Evolutionary conservation across 2,888 invertebrate genomes (phyloP).

Genomic region (Brachyptera putata): DNA sequence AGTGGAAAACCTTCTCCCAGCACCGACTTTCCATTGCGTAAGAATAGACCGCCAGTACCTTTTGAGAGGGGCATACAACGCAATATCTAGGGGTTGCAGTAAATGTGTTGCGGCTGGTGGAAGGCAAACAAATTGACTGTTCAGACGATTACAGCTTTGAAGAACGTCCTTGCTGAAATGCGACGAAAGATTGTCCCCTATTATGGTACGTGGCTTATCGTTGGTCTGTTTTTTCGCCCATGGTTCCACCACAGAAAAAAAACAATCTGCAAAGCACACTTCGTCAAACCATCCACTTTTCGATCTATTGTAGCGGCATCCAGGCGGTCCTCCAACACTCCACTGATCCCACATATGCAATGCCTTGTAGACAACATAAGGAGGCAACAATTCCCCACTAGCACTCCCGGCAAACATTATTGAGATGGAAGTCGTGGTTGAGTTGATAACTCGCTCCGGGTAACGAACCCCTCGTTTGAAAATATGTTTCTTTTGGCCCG

Average conservation of each 20-base stretch:
- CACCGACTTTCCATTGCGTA: constrained; percentile 33
- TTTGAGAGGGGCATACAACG: constrained; percentile 38
- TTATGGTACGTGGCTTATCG: constrained; percentile 35
- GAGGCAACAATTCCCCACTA: constrained; percentile 39
- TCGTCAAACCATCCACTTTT: constrained; percentile 39
- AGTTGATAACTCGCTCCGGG: constrained; percentile 39
- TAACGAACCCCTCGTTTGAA: constrained; percentile 39
- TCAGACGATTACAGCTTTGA: constrained; percentile 38
- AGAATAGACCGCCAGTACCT: constrained; percentile 35
- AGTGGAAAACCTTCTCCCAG: constrained; percentile 31
- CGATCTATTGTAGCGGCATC: constrained; percentile 36
- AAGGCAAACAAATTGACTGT: constrained; percentile 41
- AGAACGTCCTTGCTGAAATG: constrained; percentile 36
- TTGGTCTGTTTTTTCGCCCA: neutral
- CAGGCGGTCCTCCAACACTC: constrained; percentile 38
- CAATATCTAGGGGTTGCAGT: constrained; percentile 39
- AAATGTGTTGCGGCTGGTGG: constrained; percentile 40
- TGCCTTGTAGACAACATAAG: constrained; percentile 41
- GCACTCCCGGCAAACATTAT: constrained; percentile 42
- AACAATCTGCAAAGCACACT: constrained; percentile 25
- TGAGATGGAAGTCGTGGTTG: constrained; percentile 39
- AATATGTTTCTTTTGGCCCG: constrained; percentile 38
- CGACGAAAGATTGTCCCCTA: constrained; percentile 40
- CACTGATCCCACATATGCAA: constrained; percentile 37
- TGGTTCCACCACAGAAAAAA: constrained; percentile 11